Evolutionary conservation across 1,140 invertebrate species (phyloP), one percentile per base, ranked within the genome.

Genomic region (Leptopilina clavipes): DNA sequence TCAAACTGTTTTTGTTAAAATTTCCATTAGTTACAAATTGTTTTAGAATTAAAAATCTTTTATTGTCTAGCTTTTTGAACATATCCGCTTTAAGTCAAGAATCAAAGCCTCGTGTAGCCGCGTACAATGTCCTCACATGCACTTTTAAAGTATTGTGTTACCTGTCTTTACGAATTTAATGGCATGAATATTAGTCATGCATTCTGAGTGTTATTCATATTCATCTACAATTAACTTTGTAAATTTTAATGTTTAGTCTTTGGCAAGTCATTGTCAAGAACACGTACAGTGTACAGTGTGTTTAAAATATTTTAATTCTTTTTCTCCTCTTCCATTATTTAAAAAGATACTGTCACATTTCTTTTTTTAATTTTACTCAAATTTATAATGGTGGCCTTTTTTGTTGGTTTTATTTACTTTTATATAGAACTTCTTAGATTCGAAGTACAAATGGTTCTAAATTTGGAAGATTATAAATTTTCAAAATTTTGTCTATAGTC

Each of bases 331-430:
- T 12, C 3, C 1, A 25, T 56, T 56, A 12, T 7, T 11, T 45
- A 56, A 54, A 44, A 14, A 22, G 11, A 22, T 11, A 14, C n/a
- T 37, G n/a, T 9, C 25, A 8, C 12, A 18, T 31, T 31, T 31
- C 25, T 1, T 31, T 2, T n/a, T 14, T 11, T 3, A 59, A 22
- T 48, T n/a, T 74, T 3, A 48, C 14, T 19, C 10, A 14, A 25
- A 11, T 25, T 76, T 72, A 86, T 25, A 65, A 90, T 90, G 89
- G 79, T 89, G 40, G 86, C 85, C 7, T 82, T 83, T 70, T 85
- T 88, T 18, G 70, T 89, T 11, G 87, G 86, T 0, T 89, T 87
- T 59, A 80, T 86, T 6, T 89, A 88, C 72, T 86, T 89, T 48
- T 85, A 87, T 76, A 73, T 83, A 8, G 83, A 88, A 73, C 56